Percentiles rank a stretch among this genome's conserved stretches.
Conservation (phyloP, 2,113 vertebrate genomes). For the Plecturocebus donacophilus region DNA sequence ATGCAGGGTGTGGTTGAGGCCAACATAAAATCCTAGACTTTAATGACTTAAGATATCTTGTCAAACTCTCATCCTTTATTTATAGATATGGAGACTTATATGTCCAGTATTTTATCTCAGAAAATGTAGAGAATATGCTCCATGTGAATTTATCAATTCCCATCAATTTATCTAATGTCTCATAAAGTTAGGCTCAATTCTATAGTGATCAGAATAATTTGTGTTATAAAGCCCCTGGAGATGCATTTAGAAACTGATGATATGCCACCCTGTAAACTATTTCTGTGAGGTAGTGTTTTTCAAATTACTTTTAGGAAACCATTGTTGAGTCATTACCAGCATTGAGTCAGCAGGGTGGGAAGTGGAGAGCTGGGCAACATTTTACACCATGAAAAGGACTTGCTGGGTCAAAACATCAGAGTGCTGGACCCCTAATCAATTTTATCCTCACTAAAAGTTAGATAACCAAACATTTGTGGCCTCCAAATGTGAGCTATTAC, state of each 20-base stretch:
- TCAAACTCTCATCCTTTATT: neutral
- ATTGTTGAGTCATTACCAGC: neutral
- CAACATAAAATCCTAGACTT: neutral
- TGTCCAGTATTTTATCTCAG: neutral
- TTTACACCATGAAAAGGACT: neutral
- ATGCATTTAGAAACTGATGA: neutral
- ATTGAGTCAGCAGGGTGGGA: neutral
- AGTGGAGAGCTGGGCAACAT: neutral
- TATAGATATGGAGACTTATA: neutral
- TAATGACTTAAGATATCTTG: neutral
- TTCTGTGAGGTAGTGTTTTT: neutral
- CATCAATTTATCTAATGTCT: neutral
- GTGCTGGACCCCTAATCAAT: neutral
- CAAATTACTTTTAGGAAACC: neutral
- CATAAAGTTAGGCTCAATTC: neutral
- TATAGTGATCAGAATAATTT: neutral
- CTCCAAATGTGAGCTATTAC: neutral
- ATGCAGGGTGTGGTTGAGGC: neutral
- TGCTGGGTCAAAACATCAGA: neutral
- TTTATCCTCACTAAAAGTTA: neutral
- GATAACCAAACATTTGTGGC: neutral
- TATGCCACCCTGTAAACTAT: neutral
- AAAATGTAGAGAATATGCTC: neutral
- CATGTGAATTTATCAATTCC: neutral
- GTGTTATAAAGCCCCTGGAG: neutral